Conservation (phyloP, 2,113 vertebrate genomes). For the Pelmatolapia mariae region DNA sequence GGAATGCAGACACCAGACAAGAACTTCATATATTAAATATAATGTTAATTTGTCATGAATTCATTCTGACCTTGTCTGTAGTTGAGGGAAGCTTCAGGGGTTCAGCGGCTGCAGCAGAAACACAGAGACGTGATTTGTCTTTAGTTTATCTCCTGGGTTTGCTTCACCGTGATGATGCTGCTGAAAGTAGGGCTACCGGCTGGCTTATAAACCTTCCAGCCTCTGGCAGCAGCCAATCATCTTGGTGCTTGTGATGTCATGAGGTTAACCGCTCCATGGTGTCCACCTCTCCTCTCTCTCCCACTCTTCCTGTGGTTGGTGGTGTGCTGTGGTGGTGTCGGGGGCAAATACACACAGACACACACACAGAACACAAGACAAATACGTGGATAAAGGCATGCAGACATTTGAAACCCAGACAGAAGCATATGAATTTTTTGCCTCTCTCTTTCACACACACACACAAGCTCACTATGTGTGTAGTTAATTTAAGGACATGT, state of each 20-base stretch:
- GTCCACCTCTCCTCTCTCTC: conserved; percentile 67
- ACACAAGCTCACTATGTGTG: neutral
- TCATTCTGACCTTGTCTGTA: conserved; percentile 39
- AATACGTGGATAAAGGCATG: conserved; percentile 17
- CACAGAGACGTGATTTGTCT: neutral
- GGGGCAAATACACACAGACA: conserved; percentile 21
- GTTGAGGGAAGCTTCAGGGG: neutral
- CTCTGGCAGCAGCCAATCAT: conserved; percentile 61
- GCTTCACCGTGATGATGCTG: conserved; percentile 49
- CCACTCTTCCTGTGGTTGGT: conserved; percentile 77
- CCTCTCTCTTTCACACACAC: neutral
- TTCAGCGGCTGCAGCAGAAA: neutral
- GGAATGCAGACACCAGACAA: neutral
- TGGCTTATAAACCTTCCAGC: conserved; percentile 69
- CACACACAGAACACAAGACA: neutral
- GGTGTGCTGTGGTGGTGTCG: conserved; percentile 41
- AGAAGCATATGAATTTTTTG: neutral
- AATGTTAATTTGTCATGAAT: neutral
- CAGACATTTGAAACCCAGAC: conserved; percentile 40
- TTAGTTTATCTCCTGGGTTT: conserved; percentile 36
- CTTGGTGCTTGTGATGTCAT: conserved; percentile 61
- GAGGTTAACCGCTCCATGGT: conserved; percentile 69
- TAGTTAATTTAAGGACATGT: conserved; percentile 52
- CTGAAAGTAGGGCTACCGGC: conserved; percentile 6
- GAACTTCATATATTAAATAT: neutral